Percentiles rank a stretch among this genome's conserved stretches.
These are phyloP conservation scores for Tachystola acroxantha DNA, from an alignment of 2,888 invertebrate genomes.

Conservation along the genomic window DNA sequence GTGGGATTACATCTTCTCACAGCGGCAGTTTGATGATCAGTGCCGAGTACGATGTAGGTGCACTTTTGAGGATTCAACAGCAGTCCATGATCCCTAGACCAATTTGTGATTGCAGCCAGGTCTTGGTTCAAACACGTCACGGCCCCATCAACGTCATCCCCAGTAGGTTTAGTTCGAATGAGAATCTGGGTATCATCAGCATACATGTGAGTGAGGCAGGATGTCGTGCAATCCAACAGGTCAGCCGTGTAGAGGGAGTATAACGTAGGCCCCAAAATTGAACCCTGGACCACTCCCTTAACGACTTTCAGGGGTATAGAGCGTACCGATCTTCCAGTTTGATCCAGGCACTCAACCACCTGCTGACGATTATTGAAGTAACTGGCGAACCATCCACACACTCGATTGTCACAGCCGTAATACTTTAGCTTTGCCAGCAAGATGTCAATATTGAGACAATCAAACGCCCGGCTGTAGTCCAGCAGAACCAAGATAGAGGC, in stretches of 20 bases:
- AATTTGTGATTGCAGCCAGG: neutral
- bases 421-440: no score
- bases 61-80: no score
- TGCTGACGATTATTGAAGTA: no score
- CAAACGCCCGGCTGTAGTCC: no score
- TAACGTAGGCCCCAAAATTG: slow-evolving; percentile 1
- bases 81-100: no score
- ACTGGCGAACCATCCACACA: no score
- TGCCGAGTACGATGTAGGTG: neutral
- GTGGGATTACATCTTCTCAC: no score
- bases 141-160: neutral
- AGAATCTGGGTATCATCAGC: slow-evolving; percentile 3
- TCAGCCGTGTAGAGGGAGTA: neutral
- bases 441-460: no score
- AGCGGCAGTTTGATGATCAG: neutral
- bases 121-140: neutral
- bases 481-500: no score
- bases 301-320: neutral
- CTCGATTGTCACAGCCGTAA: no score
- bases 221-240: neutral
- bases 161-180: neutral
- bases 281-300: slow-evolving; percentile 2
- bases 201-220: neutral
- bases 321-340: neutral
- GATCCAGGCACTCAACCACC: no score